Evolutionary conservation across 2,888 invertebrate species (phyloP), one percentile per base, ranked within the genome.

Genomic region (Cerastis rubricosa): DNA sequence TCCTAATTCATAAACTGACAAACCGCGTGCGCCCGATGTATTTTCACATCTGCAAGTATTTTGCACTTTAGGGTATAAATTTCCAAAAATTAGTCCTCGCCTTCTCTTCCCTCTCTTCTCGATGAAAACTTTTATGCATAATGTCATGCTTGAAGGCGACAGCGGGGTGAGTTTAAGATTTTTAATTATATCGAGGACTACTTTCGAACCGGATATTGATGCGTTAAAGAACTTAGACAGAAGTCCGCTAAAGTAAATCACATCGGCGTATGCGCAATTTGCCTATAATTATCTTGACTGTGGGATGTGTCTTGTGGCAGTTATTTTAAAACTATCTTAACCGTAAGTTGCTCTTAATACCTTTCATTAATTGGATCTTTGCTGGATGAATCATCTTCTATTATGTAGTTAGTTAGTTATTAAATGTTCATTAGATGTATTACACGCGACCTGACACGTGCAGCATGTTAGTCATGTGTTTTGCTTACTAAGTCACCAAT

Each of bases 391-490:
- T n/a, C 59, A 65, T 14, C 14, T 35, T 49, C 67, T 43, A 51
- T 71, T 64, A 59, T 19, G 29, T 45, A 45, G 8, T 69, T 45
- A 57, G 65, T 59, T 71, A 22, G 49, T 68, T 71, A 61, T 51
- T 57, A 67, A 45, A 57, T 69, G 59, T 45, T 47, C 9, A 61
- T 65, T 45, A 29, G 54, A 68, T 61, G 61, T 45, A 40, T 49
- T 47, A 51, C 66, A 72, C 59, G 66, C 69, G 66, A 70, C 51
- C 11, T 5, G 47, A 74, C 83, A 81, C 85, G 78, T 85, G 85
- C 61, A 70, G 12, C 19, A n/a, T 43, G 66, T 85, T 81, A 70
- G 65, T 83, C 85, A 83, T 70, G 11, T 74, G 54, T 80, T 71
- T 73, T 80, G 71, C 47, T 64, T 66, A 65, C 45, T 72, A 43